Evolutionary conservation across 2,113 vertebrate species (phyloP).

Genomic region (Hiodon tergisus): DNA sequence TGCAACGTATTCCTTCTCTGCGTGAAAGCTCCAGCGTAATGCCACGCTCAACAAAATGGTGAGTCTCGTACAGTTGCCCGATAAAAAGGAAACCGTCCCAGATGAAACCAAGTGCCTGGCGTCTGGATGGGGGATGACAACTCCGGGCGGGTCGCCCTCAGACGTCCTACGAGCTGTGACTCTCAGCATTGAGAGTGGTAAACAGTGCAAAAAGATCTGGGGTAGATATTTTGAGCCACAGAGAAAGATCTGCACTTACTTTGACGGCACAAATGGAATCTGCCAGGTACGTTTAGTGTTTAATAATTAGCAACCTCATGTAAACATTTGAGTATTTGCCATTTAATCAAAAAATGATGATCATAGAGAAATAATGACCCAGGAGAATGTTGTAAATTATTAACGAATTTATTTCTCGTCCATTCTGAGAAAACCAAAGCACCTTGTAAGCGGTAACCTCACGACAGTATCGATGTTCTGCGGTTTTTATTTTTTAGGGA

Average conservation of each 20-base stretch:
- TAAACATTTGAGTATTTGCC: neutral
- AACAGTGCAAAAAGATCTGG: conserved; percentile 4
- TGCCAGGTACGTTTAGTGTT: conserved; percentile 9
- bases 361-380: too few species aligned
- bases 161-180: neutral
- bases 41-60: conserved; percentile 11
- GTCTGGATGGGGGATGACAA: conserved; percentile 18
- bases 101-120: conserved; percentile 7
- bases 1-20: neutral
- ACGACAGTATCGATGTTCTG: neutral
- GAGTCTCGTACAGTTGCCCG: neutral
- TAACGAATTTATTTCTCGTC: neutral
- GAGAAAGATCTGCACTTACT: conserved; percentile 13
- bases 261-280: neutral
- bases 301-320: neutral
- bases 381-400: too few species aligned
- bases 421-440: neutral
- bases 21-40: neutral
- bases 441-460: neutral
- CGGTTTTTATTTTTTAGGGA: neutral
- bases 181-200: neutral
- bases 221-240: neutral
- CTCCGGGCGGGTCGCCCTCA: neutral
- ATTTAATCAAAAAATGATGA: too few species aligned
- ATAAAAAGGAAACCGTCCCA: neutral